Evolutionary conservation across 2,113 vertebrate genomes (phyloP), one percentile per base, ranked within the genome.

Genomic region (Perca flavescens): DNA sequence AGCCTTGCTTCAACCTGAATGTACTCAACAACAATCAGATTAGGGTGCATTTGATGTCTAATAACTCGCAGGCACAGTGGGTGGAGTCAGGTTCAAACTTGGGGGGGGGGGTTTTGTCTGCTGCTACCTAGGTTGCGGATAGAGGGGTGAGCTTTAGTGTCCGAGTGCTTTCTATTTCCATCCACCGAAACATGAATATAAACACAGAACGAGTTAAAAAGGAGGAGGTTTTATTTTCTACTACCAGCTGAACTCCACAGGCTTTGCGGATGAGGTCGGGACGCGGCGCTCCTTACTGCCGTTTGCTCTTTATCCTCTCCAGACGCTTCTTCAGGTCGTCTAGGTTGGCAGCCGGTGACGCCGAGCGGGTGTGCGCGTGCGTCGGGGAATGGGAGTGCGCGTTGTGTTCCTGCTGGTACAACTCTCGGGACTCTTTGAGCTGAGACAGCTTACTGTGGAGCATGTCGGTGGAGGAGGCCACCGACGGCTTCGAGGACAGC

Each of bases 271-370:
- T 61, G 68, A 49, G 49, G 36, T 25, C 43, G 19, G 5, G 34
- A 4, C 0, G 57, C 1, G 1, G 65, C 0, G 22, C 54, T 46
- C 28, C 60, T 90, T 70, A 99, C 92, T 99, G 98, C 90, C 97
- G 96, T 92, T 97, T 99, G 94, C 97, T 99, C 95, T 99, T 99
- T 94, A 99, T 99, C 94, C 96, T 96, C 94, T 99, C 98, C 95
- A 99, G 95, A 93, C 98, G 96, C 88, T 99, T 99, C 96, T 99
- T 99, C 95, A 99, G 96, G 96, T 99, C 98, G 70, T 99, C 98
- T n/a, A 99, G 97, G 92, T 99, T 99, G 80, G 97, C 91, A 19
- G 96, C 96, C 13, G 97, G 94, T 1, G 96, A 96, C 83, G 96
- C 93, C 2, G 96, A 94, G 56, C 96, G 95, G 58, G 92, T 83